Percentiles rank a stretch among this genome's conserved stretches.
Evolutionary conservation across 2,888 invertebrate species (phyloP).

Genomic region (Tuberolachnus salignus): DNA sequence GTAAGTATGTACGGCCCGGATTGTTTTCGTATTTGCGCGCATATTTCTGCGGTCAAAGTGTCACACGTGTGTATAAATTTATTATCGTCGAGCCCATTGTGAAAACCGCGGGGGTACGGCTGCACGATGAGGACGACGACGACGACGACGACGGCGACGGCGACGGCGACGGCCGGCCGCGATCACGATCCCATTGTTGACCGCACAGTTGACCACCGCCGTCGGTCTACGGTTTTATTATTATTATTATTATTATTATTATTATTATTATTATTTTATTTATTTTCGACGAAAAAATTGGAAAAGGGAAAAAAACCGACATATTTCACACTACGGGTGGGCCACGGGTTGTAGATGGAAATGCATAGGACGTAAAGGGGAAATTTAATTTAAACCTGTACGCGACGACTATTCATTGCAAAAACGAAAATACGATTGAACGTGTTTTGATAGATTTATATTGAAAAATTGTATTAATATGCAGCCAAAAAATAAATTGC

Average conservation of each 20-base stretch:
- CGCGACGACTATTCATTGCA: too few relatives aligned
- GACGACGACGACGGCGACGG: too few relatives aligned
- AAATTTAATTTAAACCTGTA: too few relatives aligned
- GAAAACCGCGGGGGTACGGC: constrained; percentile 15
- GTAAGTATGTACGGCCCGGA: background rate
- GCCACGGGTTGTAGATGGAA: too few relatives aligned
- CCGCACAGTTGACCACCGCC: constrained; percentile 12
- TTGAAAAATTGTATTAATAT: too few relatives aligned
- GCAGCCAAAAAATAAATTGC: too few relatives aligned
- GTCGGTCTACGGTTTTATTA: constrained; percentile 24
- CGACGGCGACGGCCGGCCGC: too few relatives aligned
- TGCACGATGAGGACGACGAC: constrained; percentile 17
- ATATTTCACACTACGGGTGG: too few relatives aligned
- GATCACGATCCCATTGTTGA: constrained; percentile 54
- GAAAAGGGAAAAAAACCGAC: background rate
- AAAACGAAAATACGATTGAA: too few relatives aligned
- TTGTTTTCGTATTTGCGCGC: constrained; percentile 22
- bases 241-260: too few relatives aligned
- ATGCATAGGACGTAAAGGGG: too few relatives aligned
- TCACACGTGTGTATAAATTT: constrained; percentile 34
- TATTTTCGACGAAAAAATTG: background rate
- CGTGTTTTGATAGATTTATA: too few relatives aligned
- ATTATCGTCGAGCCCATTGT: constrained; percentile 46
- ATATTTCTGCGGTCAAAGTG: constrained; percentile 47
- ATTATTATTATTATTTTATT: background rate